Conservation (phyloP, 92 coral and sea anemone species). For the Blastomussa wellsi region DNA sequence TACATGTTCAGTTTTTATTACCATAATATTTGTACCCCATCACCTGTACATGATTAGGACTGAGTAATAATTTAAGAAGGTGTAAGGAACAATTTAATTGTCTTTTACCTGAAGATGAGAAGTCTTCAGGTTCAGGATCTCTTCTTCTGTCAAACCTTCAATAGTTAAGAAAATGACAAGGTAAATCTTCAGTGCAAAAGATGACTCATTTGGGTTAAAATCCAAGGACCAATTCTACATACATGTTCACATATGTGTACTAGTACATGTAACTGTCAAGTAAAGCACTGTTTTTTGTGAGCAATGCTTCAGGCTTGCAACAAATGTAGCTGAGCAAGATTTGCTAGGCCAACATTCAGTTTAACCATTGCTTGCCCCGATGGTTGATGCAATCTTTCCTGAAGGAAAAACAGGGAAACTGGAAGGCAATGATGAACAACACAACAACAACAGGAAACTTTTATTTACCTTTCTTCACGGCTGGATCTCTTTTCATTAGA, state of each 20-base stretch:
- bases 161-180: too few species aligned
- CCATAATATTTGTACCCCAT: too few species aligned
- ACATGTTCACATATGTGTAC: too few species aligned
- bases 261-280: too few species aligned
- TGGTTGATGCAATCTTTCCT: neutral
- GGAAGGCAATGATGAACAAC: neutral
- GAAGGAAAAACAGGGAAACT: neutral
- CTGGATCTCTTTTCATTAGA: slow-evolving; percentile 60
- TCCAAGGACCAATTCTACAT: too few species aligned
- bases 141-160: slow-evolving; percentile 48
- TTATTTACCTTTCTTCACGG: slow-evolving; percentile 65
- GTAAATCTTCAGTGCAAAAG: too few species aligned
- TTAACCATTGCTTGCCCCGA: neutral
- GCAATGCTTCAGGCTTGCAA: too few species aligned
- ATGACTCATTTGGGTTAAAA: too few species aligned
- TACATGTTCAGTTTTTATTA: too few species aligned
- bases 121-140: slow-evolving; percentile 44
- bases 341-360: too few species aligned
- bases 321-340: too few species aligned
- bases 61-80: neutral
- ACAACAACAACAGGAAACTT: neutral
- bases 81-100: neutral
- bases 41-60: neutral
- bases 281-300: too few species aligned
- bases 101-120: slow-evolving; percentile 40